phyloP scores from a whole-genome alignment of 2,113 vertebrate genomes.

The Monopterus albus region DNA sequence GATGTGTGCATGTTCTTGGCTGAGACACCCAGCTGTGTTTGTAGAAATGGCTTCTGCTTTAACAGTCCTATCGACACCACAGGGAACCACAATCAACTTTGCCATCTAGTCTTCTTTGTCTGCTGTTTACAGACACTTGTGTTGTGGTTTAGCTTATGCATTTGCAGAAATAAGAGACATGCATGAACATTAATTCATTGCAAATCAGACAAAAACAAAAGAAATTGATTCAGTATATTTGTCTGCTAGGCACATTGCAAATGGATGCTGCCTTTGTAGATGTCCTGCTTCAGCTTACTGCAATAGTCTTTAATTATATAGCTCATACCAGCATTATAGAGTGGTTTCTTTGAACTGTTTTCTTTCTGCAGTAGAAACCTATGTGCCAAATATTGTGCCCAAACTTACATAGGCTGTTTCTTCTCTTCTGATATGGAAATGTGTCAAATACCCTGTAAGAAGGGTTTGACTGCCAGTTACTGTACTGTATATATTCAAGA shows the following conservation, averaged over 20 bases:
- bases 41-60: slow-evolving; percentile 37
- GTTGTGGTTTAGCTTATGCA: slow-evolving; percentile 32
- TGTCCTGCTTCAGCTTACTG: background rate
- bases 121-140: slow-evolving; percentile 45
- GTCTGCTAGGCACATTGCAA: slow-evolving; percentile 1
- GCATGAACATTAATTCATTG: background rate
- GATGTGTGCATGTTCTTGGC: slow-evolving; percentile 66
- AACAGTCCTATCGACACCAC: slow-evolving; percentile 39
- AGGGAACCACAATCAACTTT: slow-evolving; percentile 31
- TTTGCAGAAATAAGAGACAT: slow-evolving; percentile 39
- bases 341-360: background rate
- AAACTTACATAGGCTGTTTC: background rate
- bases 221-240: slow-evolving; percentile 10
- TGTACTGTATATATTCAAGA: slow-evolving; percentile 21
- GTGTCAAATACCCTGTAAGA: too few relatives aligned
- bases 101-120: slow-evolving; percentile 12
- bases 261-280: background rate
- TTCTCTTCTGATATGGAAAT: background rate
- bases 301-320: background rate
- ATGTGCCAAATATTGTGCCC: background rate
- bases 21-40: slow-evolving; percentile 36
- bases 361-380: background rate
- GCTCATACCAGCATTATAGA: background rate
- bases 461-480: slow-evolving; percentile 4
- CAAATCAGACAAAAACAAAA: slow-evolving; percentile 22